Percentiles rank a stretch among this genome's conserved stretches.
These are phyloP conservation scores for Dyspetes luteomarginatus DNA, from an alignment of 2,888 invertebrate species.

Conservation along the genomic window DNA sequence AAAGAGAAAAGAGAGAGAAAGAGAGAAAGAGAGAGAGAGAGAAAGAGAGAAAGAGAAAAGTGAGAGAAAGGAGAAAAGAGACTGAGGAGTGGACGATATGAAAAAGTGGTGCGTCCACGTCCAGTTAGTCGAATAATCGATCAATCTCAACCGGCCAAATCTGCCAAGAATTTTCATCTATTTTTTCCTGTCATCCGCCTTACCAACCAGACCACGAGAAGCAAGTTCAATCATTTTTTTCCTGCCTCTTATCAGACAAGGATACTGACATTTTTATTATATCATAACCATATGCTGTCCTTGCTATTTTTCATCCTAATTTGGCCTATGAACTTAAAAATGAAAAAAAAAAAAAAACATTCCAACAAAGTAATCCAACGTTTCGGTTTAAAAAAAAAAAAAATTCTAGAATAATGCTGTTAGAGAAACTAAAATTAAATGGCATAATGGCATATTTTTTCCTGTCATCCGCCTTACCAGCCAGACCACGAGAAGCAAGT, in stretches of 20 bases:
- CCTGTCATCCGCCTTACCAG: conserved; percentile 13
- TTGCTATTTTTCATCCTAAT: background rate
- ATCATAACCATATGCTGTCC: background rate
- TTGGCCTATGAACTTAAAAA: background rate
- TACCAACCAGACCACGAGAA: conserved; percentile 6
- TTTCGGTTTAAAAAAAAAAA: too few species aligned
- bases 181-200: conserved; percentile 30
- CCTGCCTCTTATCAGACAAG: background rate
- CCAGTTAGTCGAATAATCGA: conserved; percentile 51
- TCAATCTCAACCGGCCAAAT: conserved; percentile 56
- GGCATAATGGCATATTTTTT: too few species aligned
- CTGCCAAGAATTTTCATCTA: conserved; percentile 45
- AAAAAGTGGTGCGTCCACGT: conserved; percentile 25
- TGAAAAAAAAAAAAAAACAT: too few species aligned
- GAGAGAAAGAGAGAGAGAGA: conserved; percentile 19
- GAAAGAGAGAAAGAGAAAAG: background rate
- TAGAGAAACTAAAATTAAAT: too few species aligned
- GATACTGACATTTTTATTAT: background rate
- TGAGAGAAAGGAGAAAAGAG: background rate
- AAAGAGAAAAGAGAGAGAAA: conserved; percentile 3
- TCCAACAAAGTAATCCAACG: too few species aligned
- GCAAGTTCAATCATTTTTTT: conserved; percentile 33
- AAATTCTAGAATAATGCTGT: too few species aligned
- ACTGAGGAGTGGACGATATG: background rate
- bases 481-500: conserved; percentile 13